Evolutionary conservation across 2,888 invertebrate genomes (phyloP), one percentile per base, ranked within the genome.

Genomic region (Aricia artaxerxes): DNA sequence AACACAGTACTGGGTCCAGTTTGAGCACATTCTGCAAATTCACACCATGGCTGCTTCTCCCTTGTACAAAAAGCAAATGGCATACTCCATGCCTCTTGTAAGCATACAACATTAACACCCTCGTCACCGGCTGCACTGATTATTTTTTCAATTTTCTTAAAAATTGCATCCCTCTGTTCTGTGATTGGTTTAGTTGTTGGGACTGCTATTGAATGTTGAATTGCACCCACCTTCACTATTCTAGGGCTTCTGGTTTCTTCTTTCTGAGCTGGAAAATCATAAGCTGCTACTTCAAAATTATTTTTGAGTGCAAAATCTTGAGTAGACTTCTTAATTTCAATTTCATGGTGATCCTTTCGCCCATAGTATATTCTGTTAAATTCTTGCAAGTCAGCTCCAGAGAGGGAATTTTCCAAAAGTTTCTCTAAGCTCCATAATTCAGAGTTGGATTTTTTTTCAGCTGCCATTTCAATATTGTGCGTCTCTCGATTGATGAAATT

Each of bases 31-130:
- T 99, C 99, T 0, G 99, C 99, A 92, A 99, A 99, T 92, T 99
- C 98, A 87, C 98, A 98, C 99, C 99, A 99, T 0, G 99, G 99
- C 81, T 97, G 95, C 87, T 98, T 99, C 91, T 99, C 99, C 80
- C 99, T 95, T 0, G 99, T 99, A 89, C 99, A 99, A 93, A 99
- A 99, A 0, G 97, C 98, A 94, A 99, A 99, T 0, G 99, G 99
- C 99, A 99, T 99, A 75, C 97, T 97, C 99, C 99, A 99, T 2
- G 99, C 98, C 94, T 99, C 99, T 92, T 99, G 99, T 81, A 99
- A 95, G 87, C 99, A 99, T 78, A 99, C 87, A 40, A 99, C 94
- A 88, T 99, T 99, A 60, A 98, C 98, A 1, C 96, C 96, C 85
- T 96, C 97, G 49, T 89, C 87, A 0, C 96, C 97, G 1, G 99